Evolutionary conservation across 2,797 vertebrate species (phyloP), one percentile per base, ranked within the genome.

Genomic region (Sebastolobus alascanus): DNA sequence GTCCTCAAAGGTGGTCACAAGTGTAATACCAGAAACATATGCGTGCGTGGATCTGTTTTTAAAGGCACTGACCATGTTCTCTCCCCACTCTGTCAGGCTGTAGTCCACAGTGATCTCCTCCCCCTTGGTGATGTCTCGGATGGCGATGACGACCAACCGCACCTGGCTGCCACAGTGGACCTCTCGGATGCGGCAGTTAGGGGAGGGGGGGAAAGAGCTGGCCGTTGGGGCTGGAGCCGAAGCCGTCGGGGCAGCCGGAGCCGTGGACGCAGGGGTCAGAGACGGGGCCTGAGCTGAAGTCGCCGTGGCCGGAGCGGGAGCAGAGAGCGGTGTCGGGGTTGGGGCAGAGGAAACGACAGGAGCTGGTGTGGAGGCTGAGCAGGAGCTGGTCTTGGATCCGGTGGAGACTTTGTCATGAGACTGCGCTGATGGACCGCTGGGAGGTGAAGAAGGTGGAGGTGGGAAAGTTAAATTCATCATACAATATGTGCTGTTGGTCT

Each of bases 31-130:
- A 50, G 1, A 68, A 68, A 43, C 16, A 50, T 31, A 1, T 22
- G 20, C 40, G 31, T 27, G 56, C 80, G 25, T 67, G 25, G 27
- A 29, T 77, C 3, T 25, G 14, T 75, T 6, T 50, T 29, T 71
- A 12, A 31, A 63, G 20, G 33, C 54, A 93, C 95, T 94, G 55
- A 96, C 96, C 94, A 95, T 84, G 75, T 96, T 96, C 74, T 96
- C 96, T 43, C 95, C 95, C 96, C 95, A 96, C 84, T 96, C 96
- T 0, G 94, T 96, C 86, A 96, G 92, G 88, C 96, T 96, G 90
- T 96, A 96, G 92, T 96, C 95, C 70, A 96, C 96, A 1, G 96
- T 96, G 86, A 96, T 96, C 91, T 96, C 96, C 86, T 96, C 96
- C 18, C 96, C 96, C 77, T 95, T 96, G 81, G 93, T 89, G 88